Evolutionary conservation across 2,888 invertebrate genomes (phyloP), one percentile per base, ranked within the genome.

Genomic region (Mesoligia furuncula): DNA sequence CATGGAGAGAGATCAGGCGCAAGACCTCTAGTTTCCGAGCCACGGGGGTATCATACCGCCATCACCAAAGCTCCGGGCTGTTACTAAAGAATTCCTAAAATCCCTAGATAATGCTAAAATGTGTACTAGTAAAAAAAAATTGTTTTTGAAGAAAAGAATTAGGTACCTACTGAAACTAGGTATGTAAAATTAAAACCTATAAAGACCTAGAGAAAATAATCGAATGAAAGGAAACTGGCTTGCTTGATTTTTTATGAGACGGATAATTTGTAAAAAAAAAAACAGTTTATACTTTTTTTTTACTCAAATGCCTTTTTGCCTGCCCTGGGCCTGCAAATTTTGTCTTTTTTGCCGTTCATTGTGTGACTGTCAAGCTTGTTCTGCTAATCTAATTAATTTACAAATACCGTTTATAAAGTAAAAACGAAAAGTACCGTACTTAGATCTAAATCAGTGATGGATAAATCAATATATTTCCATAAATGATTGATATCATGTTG

Each of bases 361-460:
- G 17, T 31, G 7, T 67, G 45, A 20, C 39, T 20, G 39, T 42
- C 9, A 51, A 36, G 11, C 11, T 36, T 57, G 27, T 17, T 24
- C 17, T 24, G 7, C 9, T 45, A 8, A 39, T 54, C 11, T 11
- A 62, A 57, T 27, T 45, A 9, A 57, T 54, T 76, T 45, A 42
- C 0, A 42, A 24, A 67, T 0, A 20, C 7, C 31, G 13, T 42
- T 27, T 11, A 42, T 42, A 42, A 31, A n/a, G 15, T 24, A n/a
- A 13, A 24, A 20, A 2, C 31, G 31, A 68, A 67, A 68, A 9
- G 24, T 36, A 45, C 27, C 3, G 7, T 24, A n/a, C n/a, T n/a
- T n/a, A 31, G 31, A 51, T 65, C 17, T 36, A 17, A 79, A 80
- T 54, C 62, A 73, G 6, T 2, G 3, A 17, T 77, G 42, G 61